Conservation (phyloP, 2,888 invertebrate species). For the Brachyptera putata region DNA sequence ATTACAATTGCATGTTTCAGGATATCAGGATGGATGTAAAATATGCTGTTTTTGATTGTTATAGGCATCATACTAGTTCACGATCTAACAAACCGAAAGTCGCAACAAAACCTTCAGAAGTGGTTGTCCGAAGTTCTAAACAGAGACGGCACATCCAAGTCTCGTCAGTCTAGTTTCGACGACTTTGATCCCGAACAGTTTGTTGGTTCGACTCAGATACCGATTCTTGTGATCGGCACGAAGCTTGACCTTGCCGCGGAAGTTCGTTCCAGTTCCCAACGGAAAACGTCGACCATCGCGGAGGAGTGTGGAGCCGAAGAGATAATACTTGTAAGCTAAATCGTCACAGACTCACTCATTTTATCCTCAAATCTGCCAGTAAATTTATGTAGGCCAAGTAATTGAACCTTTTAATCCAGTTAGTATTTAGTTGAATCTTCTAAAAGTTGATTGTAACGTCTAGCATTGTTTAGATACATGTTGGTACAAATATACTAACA, state of each 20-base stretch:
- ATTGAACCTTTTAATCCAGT: too few species aligned
- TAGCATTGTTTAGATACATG: too few species aligned
- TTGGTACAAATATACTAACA: too few species aligned
- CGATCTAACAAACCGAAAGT: constrained; percentile 93
- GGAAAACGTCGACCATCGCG: constrained; percentile 66
- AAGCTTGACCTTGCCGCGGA: constrained; percentile 84
- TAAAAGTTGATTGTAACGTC: too few species aligned
- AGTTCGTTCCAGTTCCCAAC: constrained; percentile 58
- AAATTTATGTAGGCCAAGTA: too few species aligned
- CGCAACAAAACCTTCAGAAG: constrained; percentile 86
- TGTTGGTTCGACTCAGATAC: constrained; percentile 80
- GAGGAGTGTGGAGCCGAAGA: constrained; percentile 92
- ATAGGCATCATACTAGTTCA: constrained; percentile 89
- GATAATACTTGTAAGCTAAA: constrained; percentile 68
- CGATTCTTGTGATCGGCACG: constrained; percentile 90
- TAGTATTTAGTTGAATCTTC: too few species aligned
- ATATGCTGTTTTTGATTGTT: too few species aligned
- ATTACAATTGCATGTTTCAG: too few species aligned
- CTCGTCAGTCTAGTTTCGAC: constrained; percentile 48
- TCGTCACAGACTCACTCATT: too few species aligned
- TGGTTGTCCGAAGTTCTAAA: constrained; percentile 90
- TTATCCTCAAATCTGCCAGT: not conserved
- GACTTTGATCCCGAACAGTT: constrained; percentile 84
- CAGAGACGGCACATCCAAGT: constrained; percentile 56
- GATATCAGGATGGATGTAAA: too few species aligned